Conservation (phyloP, 2,797 vertebrate genomes). For the Sphenodon punctatus region DNA sequence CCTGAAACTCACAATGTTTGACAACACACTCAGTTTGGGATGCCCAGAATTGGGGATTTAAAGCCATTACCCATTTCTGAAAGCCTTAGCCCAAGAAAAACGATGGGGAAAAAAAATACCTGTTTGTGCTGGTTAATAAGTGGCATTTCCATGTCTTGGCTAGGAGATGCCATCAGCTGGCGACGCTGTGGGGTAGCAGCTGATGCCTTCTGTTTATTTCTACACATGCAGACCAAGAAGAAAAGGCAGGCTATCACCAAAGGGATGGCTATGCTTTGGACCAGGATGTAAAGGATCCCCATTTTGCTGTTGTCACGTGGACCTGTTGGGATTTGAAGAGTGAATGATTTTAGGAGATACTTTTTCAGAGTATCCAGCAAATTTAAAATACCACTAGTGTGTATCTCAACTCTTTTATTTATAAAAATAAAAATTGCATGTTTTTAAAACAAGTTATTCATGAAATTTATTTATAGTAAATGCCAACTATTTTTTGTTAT, state of each 20-base stretch:
- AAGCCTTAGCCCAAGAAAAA: fast-evolving
- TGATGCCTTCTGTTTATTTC: slow-evolving; percentile 91
- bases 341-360: neutral
- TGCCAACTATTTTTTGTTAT: no score
- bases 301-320: slow-evolving; percentile 88
- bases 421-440: neutral
- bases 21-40: neutral
- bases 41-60: fast-evolving
- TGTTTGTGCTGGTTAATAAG: slow-evolving; percentile 91
- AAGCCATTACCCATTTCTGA: neutral
- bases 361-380: neutral
- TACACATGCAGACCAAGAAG: slow-evolving; percentile 94
- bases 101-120: slow-evolving; percentile 71
- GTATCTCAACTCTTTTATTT: neutral
- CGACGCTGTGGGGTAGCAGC: slow-evolving; percentile 83
- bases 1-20: no score
- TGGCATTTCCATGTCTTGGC: slow-evolving; percentile 93
- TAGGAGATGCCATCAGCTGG: slow-evolving; percentile 86
- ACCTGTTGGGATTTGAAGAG: slow-evolving; percentile 71
- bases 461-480: no score
- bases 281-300: slow-evolving; percentile 94
- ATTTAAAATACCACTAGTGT: neutral
- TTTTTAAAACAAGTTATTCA: neutral
- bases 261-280: slow-evolving; percentile 93
- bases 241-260: slow-evolving; percentile 95